phyloP scores from a whole-genome alignment of 2,888 invertebrate genomes.

The Arenicola marina region DNA sequence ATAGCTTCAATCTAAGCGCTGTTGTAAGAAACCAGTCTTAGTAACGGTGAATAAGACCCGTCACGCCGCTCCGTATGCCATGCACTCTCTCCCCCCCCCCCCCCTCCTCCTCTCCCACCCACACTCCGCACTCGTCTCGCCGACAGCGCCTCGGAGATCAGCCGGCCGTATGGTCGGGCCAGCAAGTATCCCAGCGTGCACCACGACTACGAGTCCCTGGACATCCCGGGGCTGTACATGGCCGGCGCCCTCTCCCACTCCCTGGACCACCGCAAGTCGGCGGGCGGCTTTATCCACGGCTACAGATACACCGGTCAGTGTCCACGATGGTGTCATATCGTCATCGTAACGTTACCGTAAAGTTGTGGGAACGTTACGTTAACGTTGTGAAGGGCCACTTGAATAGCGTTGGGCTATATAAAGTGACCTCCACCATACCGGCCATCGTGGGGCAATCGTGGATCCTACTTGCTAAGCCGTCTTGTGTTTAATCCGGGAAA shows the following conservation, averaged over 20 bases:
- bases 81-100: neutral
- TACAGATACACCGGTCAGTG: conserved; percentile 62
- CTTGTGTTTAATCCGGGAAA: too few species aligned
- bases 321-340: neutral
- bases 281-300: conserved; percentile 64
- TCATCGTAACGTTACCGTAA: neutral
- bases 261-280: conserved; percentile 61
- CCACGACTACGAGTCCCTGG: conserved; percentile 57
- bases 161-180: too few species aligned
- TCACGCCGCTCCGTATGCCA: neutral
- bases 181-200: conserved; percentile 59
- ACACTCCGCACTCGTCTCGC: too few species aligned
- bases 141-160: too few species aligned
- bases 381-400: too few species aligned
- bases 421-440: too few species aligned
- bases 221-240: conserved; percentile 56
- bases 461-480: too few species aligned
- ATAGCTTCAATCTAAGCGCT: too few species aligned
- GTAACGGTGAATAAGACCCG: neutral
- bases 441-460: too few species aligned
- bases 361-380: too few species aligned
- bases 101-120: neutral
- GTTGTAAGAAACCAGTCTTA: too few species aligned
- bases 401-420: too few species aligned
- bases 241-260: conserved; percentile 61